phyloP scores from a whole-genome alignment of 2,113 vertebrate species.

The Carettochelys insculpta region DNA sequence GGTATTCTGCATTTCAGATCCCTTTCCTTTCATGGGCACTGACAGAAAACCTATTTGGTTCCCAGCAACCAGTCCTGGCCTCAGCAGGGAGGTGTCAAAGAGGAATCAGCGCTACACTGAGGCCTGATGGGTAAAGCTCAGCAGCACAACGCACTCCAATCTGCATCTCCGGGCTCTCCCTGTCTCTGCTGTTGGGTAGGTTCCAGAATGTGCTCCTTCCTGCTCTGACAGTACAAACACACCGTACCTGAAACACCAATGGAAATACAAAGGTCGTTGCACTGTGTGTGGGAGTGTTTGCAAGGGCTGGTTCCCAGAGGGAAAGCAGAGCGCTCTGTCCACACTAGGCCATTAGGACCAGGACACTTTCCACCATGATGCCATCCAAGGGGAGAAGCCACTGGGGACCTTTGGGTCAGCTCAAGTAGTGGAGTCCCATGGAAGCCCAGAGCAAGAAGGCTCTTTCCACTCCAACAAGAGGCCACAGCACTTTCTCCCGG shows the following conservation, averaged over 20 bases:
- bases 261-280: conserved; percentile 50
- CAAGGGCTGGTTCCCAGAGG: not conserved
- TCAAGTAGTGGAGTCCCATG: not conserved
- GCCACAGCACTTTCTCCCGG: fast-evolving
- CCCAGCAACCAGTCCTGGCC: not conserved
- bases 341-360: not conserved
- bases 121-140: not conserved
- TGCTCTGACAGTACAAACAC: not conserved
- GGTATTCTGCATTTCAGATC: not conserved
- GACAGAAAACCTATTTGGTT: not conserved
- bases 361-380: not conserved
- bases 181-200: not conserved
- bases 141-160: not conserved
- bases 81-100: not conserved
- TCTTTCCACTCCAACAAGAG: not conserved
- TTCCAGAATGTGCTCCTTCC: conserved; percentile 30
- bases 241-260: conserved; percentile 21
- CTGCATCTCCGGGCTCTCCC: not conserved
- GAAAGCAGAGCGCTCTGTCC: not conserved
- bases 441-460: not conserved
- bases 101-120: not conserved
- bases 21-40: not conserved
- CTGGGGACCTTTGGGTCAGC: not conserved
- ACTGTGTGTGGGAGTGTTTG: not conserved
- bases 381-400: not conserved